Evolutionary conservation across 2,797 vertebrate genomes (phyloP).

Genomic region (Lepilemur ruficaudatus): DNA sequence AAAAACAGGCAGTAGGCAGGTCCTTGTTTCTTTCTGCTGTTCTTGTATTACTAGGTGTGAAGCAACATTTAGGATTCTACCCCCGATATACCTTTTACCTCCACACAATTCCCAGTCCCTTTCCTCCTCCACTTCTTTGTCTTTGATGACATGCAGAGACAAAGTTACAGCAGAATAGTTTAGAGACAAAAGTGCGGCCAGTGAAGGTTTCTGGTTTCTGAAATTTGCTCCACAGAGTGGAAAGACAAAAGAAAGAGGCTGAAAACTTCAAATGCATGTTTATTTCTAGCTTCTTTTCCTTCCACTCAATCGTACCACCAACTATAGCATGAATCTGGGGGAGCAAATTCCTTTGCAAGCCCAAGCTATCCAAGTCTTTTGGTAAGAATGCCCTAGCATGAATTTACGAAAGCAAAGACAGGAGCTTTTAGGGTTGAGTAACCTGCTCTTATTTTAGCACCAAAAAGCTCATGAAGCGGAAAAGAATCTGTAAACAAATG

Average conservation of each 20-base stretch:
- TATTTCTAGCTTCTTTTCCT: constrained; percentile 26
- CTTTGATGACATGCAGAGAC: not conserved
- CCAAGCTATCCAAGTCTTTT: not conserved
- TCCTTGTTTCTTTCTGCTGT: not conserved
- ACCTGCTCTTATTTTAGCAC: constrained; percentile 5
- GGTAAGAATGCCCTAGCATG: not conserved
- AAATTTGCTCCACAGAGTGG: not conserved
- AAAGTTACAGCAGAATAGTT: not conserved
- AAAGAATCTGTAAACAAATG: not conserved
- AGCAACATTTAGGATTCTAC: not conserved
- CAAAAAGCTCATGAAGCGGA: not conserved
- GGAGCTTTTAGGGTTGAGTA: not conserved
- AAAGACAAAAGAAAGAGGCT: not conserved
- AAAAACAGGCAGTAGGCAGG: not conserved
- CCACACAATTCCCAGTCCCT: not conserved
- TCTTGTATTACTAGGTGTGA: not conserved
- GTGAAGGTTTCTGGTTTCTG: not conserved
- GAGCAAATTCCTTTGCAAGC: not conserved
- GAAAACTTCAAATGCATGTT: not conserved
- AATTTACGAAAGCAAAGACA: not conserved
- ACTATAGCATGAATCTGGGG: not conserved
- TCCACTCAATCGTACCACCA: not conserved
- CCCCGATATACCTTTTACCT: not conserved
- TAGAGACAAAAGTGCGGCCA: not conserved
- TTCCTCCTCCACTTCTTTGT: not conserved